Base-by-base conservation (phyloP, 2,888 invertebrate genomes). In the Onchidella celtica region DNA sequence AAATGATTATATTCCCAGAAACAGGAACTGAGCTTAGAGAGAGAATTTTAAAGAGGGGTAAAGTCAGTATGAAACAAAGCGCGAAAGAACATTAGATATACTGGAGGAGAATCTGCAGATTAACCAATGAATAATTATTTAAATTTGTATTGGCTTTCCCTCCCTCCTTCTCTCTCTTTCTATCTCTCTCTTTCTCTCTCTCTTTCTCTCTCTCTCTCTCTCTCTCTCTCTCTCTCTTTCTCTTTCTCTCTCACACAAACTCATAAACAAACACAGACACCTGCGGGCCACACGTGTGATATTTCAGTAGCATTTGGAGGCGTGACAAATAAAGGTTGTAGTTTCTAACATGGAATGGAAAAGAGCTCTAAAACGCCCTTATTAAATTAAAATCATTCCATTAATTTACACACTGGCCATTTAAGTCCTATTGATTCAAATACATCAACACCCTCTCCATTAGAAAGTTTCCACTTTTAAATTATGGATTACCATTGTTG, bases 161-260 rank as follows among this genome's bases (percentile, higher is more conserved):
- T 27, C 9, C 4, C 32, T 29, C 32, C 27, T 4, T 66, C 9
- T 69, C 21, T 69, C 2, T 34, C n/a, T 38, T 11, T 32, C 40
- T 69, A 2, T 6, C 3, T 11, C 69, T 38, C 36, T 38, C 4
- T 11, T 3, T 38, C 36, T 69, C 17, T 69, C 34, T n/a, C 34
- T n/a, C 69, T 24, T 38, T 38, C 69, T n/a, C 36, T n/a, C 69
- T 38, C 36, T 69, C 40, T 38, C 69, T 69, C 36, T 69, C 69
- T 69, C 34, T 69, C 69, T 69, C 69, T 69, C 69, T 69, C 69
- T 69, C 69, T 69, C 34, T 69, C 69, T 69, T 32, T 69, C 69
- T 32, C 36, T 69, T 32, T 17, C 69, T 69, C 69, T 69, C 66
- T 11, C 66, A 29, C 66, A 24, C 11, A 14, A 14, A 3, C 27